These are phyloP conservation scores for Parapristionchus giblindavisi DNA, from an alignment of 2,888 invertebrate genomes.

Conservation along the genomic window DNA sequence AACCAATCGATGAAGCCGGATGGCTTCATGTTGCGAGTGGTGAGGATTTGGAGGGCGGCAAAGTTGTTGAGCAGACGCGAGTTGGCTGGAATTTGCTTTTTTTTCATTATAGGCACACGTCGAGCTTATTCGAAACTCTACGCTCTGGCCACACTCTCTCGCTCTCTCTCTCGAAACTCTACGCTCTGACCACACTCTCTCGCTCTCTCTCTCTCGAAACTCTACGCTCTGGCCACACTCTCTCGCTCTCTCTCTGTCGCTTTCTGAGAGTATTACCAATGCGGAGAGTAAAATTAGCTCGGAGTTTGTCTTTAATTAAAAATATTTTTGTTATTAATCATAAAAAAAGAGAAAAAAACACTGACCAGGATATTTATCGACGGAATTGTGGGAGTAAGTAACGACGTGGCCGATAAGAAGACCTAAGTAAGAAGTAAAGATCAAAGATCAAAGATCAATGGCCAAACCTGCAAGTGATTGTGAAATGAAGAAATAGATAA, in stretches of 20 bases:
- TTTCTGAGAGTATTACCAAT: background rate
- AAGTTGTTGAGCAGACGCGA: slow-evolving; percentile 66
- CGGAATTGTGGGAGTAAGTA: slow-evolving; percentile 68
- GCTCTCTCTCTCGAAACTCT: no score
- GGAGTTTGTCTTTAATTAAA: no score
- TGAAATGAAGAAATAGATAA: slow-evolving; percentile 62
- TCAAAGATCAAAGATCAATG: background rate
- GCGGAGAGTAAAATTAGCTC: background rate
- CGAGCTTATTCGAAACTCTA: no score
- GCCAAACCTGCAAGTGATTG: slow-evolving; percentile 46
- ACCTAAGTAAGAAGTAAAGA: slow-evolving; percentile 43
- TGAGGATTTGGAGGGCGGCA: slow-evolving; percentile 65
- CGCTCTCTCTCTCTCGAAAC: no score
- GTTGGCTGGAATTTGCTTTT: slow-evolving; percentile 51
- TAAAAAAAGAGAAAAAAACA: background rate
- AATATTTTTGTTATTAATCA: no score
- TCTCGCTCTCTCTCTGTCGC: background rate
- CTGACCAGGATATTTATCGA: slow-evolving; percentile 66
- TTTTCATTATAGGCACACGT: no score
- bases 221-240: no score
- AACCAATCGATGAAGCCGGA: slow-evolving; percentile 66
- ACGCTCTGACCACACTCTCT: no score
- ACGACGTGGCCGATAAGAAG: slow-evolving; percentile 65
- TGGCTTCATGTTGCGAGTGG: slow-evolving; percentile 67
- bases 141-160: no score